Evolutionary conservation across 2,888 invertebrate species (phyloP).

Genomic region (Pseudoips prasinana): DNA sequence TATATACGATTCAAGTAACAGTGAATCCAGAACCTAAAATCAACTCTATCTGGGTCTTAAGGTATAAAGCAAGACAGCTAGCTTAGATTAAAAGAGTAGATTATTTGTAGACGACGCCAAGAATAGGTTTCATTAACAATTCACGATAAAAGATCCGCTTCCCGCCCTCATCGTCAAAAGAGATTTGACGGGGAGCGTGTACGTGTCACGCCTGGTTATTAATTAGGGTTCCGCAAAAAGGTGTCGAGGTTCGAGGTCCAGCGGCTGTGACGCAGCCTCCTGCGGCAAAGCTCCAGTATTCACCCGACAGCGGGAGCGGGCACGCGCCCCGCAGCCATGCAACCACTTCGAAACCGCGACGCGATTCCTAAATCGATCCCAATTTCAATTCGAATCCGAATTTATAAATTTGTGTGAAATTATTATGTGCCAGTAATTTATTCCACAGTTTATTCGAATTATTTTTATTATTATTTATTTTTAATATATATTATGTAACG

Average conservation of each 20-base stretch:
- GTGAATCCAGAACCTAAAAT: no score
- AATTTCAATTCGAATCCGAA: constrained; percentile 24
- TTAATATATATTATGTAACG: constrained; percentile 19
- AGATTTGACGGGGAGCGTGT: constrained; percentile 48
- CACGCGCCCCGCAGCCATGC: constrained; percentile 40
- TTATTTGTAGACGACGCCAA: no score
- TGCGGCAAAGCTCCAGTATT: constrained; percentile 71
- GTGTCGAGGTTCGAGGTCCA: constrained; percentile 73
- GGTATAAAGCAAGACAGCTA: no score
- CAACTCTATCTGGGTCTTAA: no score
- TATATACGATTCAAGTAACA: no score
- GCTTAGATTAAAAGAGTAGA: no score
- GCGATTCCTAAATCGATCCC: constrained; percentile 26
- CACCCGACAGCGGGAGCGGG: constrained; percentile 53
- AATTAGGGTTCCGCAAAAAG: constrained; percentile 76
- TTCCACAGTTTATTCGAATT: constrained; percentile 14
- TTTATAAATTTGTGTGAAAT: constrained; percentile 23
- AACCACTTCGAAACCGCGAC: constrained; percentile 3
- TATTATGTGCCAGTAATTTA: constrained; percentile 21
- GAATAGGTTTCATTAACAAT: no score
- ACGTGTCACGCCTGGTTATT: constrained; percentile 66
- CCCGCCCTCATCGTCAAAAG: constrained; percentile 18
- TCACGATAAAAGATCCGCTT: no score
- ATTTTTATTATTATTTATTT: constrained; percentile 9
- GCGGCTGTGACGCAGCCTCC: constrained; percentile 74